A percentile compares a stretch with the other conserved stretches of the same genome.
phyloP scores from a whole-genome alignment of 2,888 invertebrate species.

The Trissolcus brochymenae region DNA sequence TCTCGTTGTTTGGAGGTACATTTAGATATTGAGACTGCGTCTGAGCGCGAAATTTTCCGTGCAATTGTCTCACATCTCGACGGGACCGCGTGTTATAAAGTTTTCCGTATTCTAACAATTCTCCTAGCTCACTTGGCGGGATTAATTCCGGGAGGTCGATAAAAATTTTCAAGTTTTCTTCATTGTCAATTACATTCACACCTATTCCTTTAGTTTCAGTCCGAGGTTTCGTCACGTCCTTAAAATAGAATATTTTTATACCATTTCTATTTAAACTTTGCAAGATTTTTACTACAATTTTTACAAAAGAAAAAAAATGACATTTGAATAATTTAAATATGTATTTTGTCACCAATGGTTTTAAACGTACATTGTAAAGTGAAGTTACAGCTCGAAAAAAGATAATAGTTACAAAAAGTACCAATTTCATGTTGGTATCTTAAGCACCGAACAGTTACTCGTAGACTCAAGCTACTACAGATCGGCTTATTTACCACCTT shows the following conservation, averaged over 20 bases:
- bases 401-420: slow-evolving; percentile 5
- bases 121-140: background rate
- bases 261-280: too few relatives aligned
- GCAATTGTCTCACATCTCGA: slow-evolving; percentile 64
- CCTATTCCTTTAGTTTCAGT: slow-evolving; percentile 32
- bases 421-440: slow-evolving; percentile 26
- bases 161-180: slow-evolving; percentile 21
- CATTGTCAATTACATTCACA: slow-evolving; percentile 41
- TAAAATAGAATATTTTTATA: background rate
- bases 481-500: slow-evolving; percentile 4
- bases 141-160: background rate
- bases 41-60: slow-evolving; percentile 83
- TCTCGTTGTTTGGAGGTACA: slow-evolving; percentile 80
- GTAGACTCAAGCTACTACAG: background rate
- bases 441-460: slow-evolving; percentile 2
- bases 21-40: slow-evolving; percentile 91
- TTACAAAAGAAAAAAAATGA: too few relatives aligned
- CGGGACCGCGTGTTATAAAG: slow-evolving; percentile 58
- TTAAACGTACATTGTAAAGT: slow-evolving; percentile 7
- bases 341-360: background rate
- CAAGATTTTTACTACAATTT: background rate
- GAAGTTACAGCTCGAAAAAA: slow-evolving; percentile 9
- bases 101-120: background rate
- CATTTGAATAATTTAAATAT: slow-evolving; percentile 1
- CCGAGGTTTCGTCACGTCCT: slow-evolving; percentile 11